Conservation (phyloP, 2,888 invertebrate species). For the Pharmacophagus antenor region DNA sequence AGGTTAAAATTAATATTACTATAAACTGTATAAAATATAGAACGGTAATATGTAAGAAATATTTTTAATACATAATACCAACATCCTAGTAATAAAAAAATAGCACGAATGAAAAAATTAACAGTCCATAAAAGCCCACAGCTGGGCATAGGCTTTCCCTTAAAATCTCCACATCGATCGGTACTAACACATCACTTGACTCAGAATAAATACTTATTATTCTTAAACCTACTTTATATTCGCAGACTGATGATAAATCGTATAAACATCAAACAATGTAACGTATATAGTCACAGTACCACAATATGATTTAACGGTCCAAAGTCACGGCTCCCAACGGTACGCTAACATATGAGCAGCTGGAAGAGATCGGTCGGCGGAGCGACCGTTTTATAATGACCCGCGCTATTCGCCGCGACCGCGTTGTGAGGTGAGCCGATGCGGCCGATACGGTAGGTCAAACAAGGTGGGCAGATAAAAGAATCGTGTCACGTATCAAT, state of each 20-base stretch:
- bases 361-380: conserved; percentile 16
- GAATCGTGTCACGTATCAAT: conserved; percentile 34
- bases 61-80: too few species aligned
- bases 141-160: too few species aligned
- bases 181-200: too few species aligned
- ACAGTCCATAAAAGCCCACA: too few species aligned
- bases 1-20: too few species aligned
- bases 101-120: too few species aligned
- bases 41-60: too few species aligned
- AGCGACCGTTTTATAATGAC: conserved; percentile 35
- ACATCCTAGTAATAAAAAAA: too few species aligned
- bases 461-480: conserved; percentile 18
- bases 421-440: conserved; percentile 2
- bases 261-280: conserved; percentile 41
- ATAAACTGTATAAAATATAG: too few species aligned
- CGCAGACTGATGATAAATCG: conserved; percentile 32
- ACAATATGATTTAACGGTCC: conserved; percentile 45
- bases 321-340: conserved; percentile 38
- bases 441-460: conserved; percentile 5
- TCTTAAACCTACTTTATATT: conserved; percentile 28
- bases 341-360: conserved; percentile 26
- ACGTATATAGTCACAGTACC: conserved; percentile 31
- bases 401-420: conserved; percentile 14
- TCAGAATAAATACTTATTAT: too few species aligned
- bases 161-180: too few species aligned